Evolutionary conservation across 2,113 vertebrate species (phyloP).

Genomic region (Lophius piscatorius): DNA sequence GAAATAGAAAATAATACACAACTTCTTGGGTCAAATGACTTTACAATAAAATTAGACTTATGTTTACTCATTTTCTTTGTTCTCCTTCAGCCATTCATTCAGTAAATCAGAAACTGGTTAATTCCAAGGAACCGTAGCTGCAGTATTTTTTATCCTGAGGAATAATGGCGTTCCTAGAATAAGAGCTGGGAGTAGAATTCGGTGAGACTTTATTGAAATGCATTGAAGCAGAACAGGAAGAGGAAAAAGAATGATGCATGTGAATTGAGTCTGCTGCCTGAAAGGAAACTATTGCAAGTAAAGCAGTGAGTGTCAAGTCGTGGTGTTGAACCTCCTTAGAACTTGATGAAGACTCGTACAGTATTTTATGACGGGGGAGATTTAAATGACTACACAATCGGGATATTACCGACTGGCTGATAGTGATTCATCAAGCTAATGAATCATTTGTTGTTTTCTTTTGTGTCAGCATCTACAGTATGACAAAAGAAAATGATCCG

Average conservation of each 20-base stretch:
- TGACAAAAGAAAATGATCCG: slow-evolving; percentile 26
- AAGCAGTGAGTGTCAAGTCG: slow-evolving; percentile 24
- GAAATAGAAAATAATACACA: too few relatives aligned
- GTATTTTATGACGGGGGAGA: slow-evolving; percentile 16
- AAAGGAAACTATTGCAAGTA: slow-evolving; percentile 22
- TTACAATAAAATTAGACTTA: not conserved
- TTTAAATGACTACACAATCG: slow-evolving; percentile 27
- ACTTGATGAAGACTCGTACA: slow-evolving; percentile 5
- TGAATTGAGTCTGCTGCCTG: slow-evolving; percentile 24
- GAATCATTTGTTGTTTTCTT: slow-evolving; percentile 16
- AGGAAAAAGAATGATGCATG: slow-evolving; percentile 16
- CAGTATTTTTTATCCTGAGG: slow-evolving; percentile 19
- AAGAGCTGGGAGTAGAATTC: slow-evolving; percentile 21
- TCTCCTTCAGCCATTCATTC: not conserved
- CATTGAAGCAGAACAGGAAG: slow-evolving; percentile 40
- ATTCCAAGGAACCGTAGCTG: too few relatives aligned
- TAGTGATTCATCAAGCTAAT: slow-evolving; percentile 26
- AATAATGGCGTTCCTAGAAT: slow-evolving; percentile 35
- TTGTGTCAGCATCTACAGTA: slow-evolving; percentile 32
- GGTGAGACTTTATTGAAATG: slow-evolving; percentile 32
- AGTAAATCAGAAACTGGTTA: not conserved
- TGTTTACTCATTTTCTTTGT: not conserved
- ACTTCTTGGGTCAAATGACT: not conserved
- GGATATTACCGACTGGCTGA: slow-evolving; percentile 1
- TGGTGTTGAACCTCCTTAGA: slow-evolving; percentile 20